Percentiles rank a stretch among this genome's conserved stretches.
phyloP scores from a whole-genome alignment of 2,888 invertebrate genomes.

The Melanostoma scalare region DNA sequence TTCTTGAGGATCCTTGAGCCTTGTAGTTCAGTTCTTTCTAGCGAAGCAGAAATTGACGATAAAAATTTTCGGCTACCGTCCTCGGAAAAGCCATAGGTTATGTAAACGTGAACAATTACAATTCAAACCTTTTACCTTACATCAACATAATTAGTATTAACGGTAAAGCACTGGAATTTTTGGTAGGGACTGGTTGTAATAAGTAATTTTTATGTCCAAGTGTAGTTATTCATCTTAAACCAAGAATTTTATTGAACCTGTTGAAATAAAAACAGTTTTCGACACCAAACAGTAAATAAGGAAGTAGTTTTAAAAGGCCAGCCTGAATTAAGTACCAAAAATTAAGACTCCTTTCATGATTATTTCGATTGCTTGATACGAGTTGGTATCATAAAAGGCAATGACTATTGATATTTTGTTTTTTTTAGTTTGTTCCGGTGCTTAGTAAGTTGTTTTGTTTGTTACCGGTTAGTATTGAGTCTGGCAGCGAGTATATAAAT shows the following conservation, averaged over 20 bases:
- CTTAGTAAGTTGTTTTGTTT: conserved; percentile 1
- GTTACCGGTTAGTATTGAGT: conserved; percentile 6
- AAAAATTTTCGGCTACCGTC: conserved; percentile 31
- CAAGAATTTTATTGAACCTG: conserved; percentile 26
- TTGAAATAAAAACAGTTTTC: conserved; percentile 34
- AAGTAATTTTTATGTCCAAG: conserved; percentile 23
- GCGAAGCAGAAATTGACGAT: conserved; percentile 28
- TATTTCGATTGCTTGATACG: conserved; percentile 66
- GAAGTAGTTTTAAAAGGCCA: conserved; percentile 27
- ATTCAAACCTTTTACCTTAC: too few species aligned
- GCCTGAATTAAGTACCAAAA: conserved; percentile 26
- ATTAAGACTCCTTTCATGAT: conserved; percentile 46
- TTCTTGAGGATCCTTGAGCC: neutral
- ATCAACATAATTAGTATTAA: neutral
- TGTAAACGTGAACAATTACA: conserved; percentile 28
- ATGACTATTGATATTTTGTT: conserved; percentile 8
- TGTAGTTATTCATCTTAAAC: neutral
- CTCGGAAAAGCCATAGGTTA: conserved; percentile 35
- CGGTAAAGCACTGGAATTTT: conserved; percentile 24
- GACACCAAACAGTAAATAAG: conserved; percentile 23
- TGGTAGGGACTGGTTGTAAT: too few species aligned
- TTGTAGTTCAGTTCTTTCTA: neutral
- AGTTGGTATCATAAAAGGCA: conserved; percentile 29
- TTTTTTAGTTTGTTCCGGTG: neutral
- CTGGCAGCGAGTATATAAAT: conserved; percentile 4